A percentile compares a stretch with the other conserved stretches of the same genome.
Evolutionary conservation across 2,113 vertebrate genomes (phyloP).

Genomic region (Larimichthys crocea): DNA sequence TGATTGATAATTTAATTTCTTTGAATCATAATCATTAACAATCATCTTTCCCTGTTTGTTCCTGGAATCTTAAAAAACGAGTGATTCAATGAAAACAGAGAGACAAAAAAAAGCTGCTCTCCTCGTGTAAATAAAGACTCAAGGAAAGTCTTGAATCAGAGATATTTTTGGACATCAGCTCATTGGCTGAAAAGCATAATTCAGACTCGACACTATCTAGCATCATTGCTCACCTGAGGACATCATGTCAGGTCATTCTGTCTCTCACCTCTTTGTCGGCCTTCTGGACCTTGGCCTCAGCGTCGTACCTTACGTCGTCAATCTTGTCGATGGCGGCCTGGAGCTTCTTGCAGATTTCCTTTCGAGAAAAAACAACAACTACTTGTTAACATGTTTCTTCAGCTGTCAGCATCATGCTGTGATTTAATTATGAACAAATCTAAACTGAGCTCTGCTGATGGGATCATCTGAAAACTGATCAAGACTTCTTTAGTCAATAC

Average conservation of each 20-base stretch:
- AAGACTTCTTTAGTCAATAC: too few species aligned
- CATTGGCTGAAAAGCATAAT: not conserved
- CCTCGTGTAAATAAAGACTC: too few species aligned
- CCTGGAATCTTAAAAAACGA: too few species aligned
- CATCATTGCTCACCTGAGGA: not conserved
- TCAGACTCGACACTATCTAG: not conserved
- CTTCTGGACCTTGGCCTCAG: constrained; percentile 89
- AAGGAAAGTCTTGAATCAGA: too few species aligned
- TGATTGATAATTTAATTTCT: too few species aligned
- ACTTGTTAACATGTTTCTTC: not conserved
- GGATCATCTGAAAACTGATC: too few species aligned
- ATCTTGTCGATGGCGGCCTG: constrained; percentile 87
- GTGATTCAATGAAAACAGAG: too few species aligned
- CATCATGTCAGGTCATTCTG: not conserved
- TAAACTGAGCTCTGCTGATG: too few species aligned
- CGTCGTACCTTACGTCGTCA: constrained; percentile 94
- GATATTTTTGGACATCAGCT: not conserved
- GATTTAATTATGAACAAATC: not conserved
- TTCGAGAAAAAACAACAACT: constrained; percentile 7
- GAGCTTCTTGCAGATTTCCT: constrained; percentile 93
- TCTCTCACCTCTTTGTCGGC: constrained; percentile 88
- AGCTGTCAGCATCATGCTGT: not conserved
- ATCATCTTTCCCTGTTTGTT: too few species aligned
- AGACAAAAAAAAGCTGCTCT: too few species aligned
- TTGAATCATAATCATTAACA: too few species aligned